Evolutionary conservation across 2,888 invertebrate genomes (phyloP).

Genomic region (Orthosia gothica): DNA sequence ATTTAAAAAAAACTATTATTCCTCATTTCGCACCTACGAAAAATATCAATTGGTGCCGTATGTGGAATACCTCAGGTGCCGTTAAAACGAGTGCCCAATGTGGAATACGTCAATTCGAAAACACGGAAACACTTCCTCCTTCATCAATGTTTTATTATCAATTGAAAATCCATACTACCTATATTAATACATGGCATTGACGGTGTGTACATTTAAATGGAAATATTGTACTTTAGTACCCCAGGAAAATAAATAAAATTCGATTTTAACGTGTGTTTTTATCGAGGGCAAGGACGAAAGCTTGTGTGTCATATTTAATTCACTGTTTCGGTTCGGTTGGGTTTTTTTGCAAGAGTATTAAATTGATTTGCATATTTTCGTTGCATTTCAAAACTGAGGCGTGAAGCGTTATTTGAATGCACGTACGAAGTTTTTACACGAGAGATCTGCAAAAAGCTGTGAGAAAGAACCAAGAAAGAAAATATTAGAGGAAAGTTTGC

Average conservation of each 20-base stretch:
- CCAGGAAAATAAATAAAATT: constrained; percentile 55
- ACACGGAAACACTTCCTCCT: constrained; percentile 45
- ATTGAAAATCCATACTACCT: constrained; percentile 23
- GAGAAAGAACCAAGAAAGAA: constrained; percentile 50
- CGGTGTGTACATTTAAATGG: constrained; percentile 19
- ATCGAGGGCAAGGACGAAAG: constrained; percentile 62
- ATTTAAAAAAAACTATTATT: no score
- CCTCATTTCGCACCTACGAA: no score
- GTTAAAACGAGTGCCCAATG: no score
- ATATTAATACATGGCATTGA: constrained; percentile 44
- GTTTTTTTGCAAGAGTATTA: constrained; percentile 33
- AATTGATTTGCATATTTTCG: constrained; percentile 50
- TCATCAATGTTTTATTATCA: constrained; percentile 12
- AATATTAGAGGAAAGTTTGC: constrained; percentile 55
- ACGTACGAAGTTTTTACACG: background rate
- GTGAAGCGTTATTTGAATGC: constrained; percentile 45
- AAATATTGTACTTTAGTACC: constrained; percentile 33
- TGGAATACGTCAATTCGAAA: background rate
- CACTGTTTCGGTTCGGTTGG: constrained; percentile 35
- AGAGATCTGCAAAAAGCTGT: constrained; percentile 19
- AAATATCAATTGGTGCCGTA: no score
- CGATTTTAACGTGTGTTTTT: constrained; percentile 44
- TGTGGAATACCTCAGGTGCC: no score
- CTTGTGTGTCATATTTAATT: constrained; percentile 55
- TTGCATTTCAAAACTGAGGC: constrained; percentile 44